A percentile compares a stretch with the other conserved stretches of the same genome.
Conservation (phyloP, 1,140 invertebrate species). For the Babylonia areolata region DNA sequence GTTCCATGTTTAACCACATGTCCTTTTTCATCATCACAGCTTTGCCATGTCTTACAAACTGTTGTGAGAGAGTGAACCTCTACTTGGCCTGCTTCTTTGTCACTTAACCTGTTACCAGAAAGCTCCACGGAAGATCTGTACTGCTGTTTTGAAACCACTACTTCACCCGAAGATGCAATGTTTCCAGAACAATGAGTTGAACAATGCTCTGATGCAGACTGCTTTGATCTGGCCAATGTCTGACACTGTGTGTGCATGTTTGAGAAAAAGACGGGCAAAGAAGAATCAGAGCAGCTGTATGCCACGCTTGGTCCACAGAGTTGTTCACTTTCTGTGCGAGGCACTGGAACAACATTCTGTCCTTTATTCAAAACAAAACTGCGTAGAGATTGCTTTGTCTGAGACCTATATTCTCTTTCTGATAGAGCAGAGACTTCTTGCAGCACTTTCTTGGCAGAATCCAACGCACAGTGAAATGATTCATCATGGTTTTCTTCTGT, state of each 20-base stretch:
- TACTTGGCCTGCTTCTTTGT: not conserved
- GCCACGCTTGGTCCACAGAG: not conserved
- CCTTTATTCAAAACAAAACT: not conserved
- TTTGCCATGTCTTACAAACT: not conserved
- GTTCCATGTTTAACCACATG: not conserved
- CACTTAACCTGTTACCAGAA: not conserved
- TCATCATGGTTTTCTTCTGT: not conserved
- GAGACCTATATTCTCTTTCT: not conserved
- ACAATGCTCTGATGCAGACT: not conserved
- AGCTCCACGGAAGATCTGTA: not conserved
- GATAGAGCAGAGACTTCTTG: not conserved
- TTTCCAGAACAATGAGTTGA: too few species aligned
- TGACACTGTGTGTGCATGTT: not conserved
- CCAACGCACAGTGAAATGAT: not conserved
- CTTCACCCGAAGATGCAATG: not conserved
- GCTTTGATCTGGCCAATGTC: not conserved
- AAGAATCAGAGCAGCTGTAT: not conserved
- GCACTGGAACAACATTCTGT: not conserved
- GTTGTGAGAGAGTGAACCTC: not conserved
- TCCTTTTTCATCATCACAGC: not conserved
- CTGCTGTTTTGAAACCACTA: not conserved
- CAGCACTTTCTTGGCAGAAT: not conserved
- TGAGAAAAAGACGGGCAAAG: not conserved
- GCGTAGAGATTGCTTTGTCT: not conserved
- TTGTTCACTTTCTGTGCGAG: not conserved